Evolutionary conservation across 2,113 vertebrate species (phyloP).

Genomic region (Muscicapa adusta): DNA sequence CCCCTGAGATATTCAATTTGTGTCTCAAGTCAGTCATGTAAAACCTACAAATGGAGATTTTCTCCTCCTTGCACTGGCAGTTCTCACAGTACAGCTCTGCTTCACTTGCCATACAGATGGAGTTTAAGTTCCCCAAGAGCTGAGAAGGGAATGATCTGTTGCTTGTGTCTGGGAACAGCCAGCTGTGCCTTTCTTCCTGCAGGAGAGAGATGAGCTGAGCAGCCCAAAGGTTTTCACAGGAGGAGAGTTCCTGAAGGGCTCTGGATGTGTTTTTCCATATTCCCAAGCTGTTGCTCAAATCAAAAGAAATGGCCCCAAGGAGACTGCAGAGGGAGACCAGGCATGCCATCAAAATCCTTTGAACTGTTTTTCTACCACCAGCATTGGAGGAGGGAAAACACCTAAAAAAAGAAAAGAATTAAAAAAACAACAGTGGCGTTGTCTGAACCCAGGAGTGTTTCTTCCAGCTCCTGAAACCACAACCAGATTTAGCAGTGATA

Average conservation of each 20-base stretch:
- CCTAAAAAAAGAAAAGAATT: background rate
- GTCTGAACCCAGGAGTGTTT: background rate
- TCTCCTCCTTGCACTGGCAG: constrained; percentile 51
- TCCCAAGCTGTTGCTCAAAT: constrained; percentile 71
- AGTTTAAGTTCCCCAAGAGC: background rate
- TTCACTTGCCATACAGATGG: constrained; percentile 53
- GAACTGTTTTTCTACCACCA: constrained; percentile 68
- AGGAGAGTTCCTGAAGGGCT: constrained; percentile 70
- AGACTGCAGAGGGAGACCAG: constrained; percentile 77
- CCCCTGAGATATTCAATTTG: constrained; percentile 26
- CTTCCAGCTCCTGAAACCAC: background rate
- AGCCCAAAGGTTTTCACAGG: constrained; percentile 70
- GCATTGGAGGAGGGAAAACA: constrained; percentile 22
- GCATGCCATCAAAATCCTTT: constrained; percentile 75
- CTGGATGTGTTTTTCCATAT: constrained; percentile 66
- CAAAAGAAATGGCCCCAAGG: constrained; percentile 74
- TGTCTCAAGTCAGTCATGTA: background rate
- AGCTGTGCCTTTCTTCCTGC: constrained; percentile 66
- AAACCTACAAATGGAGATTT: constrained; percentile 54
- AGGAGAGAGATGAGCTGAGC: constrained; percentile 67
- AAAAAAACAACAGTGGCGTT: background rate
- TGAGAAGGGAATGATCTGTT: background rate
- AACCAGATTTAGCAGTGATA: background rate
- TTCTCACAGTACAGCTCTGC: background rate
- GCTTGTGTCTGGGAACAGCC: background rate